Base-by-base conservation (phyloP, 2,888 invertebrate genomes). In the Tetramorium bicarinatum region DNA sequence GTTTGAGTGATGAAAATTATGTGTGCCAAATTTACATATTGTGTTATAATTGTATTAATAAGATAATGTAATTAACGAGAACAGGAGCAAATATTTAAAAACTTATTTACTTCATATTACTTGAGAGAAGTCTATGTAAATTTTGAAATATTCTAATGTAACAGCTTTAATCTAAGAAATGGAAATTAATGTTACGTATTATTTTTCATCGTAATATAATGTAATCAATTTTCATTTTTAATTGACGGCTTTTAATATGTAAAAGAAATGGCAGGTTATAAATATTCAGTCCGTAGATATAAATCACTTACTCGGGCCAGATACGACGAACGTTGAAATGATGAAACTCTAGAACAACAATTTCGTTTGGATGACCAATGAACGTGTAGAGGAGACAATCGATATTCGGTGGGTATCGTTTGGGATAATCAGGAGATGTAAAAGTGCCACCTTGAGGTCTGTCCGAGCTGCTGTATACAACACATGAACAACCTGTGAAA, bases 341-440 rank as follows among this genome's bases (percentile, higher is more conserved):
- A 72, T 97, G 96, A 95, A 98, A 98, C 84, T 96, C 96, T 85
- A 98, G 95, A 95, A 98, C 97, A 87, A 98, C 97, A 92, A 98
- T 97, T 95, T 98, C 97, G 93, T 97, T 97, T 25, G 96, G 96
- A 85, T 96, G 96, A 1, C 97, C 98, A 91, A 97, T 95, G 95
- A 98, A 98, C 52, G 97, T 97, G 96, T 98, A 98, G 79, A 98
- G 96, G 74, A 98, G 96, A 94, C 98, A 98, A 95, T 97, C 96
- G 94, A 97, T 96, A 92, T 96, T 96, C 83, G 96, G 94, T 9
- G 97, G 97, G 95, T 98, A 98, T 83, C 97, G 96, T 86, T 96
- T 96, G 4, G 98, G 98, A 95, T 97, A 98, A 95, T 98, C 97
- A 25, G 98, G 98, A 91, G 98, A 98, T 93, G 96, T 97, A 96